Percentiles rank a stretch among this genome's conserved stretches.
Conservation (phyloP, 2,113 vertebrate genomes). For the Myotis lucifugus region DNA sequence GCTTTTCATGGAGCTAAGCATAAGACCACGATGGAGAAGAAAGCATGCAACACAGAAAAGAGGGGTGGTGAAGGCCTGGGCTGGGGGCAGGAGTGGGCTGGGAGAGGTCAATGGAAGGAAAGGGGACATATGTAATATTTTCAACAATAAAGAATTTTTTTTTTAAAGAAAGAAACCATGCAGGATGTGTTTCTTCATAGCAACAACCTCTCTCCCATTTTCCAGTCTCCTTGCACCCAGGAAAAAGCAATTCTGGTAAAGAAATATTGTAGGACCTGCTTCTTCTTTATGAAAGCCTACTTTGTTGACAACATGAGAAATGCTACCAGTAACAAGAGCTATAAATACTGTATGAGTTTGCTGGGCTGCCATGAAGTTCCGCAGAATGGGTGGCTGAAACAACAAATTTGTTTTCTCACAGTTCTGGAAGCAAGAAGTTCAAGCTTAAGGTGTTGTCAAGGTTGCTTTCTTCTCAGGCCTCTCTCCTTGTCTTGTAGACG, state of each 20-base stretch:
- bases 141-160: too few relatives aligned
- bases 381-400: not conserved
- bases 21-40: not conserved
- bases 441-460: not conserved
- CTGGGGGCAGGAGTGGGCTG: too few relatives aligned
- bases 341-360: not conserved
- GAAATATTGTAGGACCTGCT: not conserved
- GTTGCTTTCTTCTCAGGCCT: not conserved
- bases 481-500: not conserved
- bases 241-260: not conserved
- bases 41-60: not conserved
- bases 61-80: too few relatives aligned
- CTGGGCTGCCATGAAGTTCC: not conserved
- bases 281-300: not conserved
- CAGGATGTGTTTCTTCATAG: not conserved
- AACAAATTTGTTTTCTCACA: not conserved
- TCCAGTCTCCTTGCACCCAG: not conserved
- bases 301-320: not conserved
- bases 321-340: not conserved
- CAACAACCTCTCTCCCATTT: not conserved
- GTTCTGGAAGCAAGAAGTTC: not conserved
- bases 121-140: too few relatives aligned
- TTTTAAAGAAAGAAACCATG: too few relatives aligned
- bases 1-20: not conserved
- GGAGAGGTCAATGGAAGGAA: too few relatives aligned